A percentile compares a stretch with the other conserved stretches of the same genome.
phyloP scores from a whole-genome alignment of 2,113 vertebrate species.

The Psittacara wagleri region DNA sequence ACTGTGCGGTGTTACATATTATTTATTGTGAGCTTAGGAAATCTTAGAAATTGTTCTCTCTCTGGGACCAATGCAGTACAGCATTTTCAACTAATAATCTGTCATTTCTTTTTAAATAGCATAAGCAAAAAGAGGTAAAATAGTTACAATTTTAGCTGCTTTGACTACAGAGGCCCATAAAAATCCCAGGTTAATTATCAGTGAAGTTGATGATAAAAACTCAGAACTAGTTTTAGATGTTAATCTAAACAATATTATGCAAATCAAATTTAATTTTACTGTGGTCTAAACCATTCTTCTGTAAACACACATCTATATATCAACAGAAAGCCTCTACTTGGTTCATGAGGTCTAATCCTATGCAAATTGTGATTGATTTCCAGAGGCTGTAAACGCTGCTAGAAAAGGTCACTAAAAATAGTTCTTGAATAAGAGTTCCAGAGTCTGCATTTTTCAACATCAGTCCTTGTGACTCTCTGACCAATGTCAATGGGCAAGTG shows the following conservation, averaged over 20 bases:
- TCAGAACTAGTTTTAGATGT: background rate
- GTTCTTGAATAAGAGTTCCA: background rate
- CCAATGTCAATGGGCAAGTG: background rate
- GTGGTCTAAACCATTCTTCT: background rate
- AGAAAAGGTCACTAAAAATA: background rate
- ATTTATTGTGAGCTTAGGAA: background rate
- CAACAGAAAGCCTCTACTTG: background rate
- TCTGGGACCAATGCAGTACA: background rate
- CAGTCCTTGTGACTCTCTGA: background rate
- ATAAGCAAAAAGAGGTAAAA: background rate
- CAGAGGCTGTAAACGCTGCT: background rate
- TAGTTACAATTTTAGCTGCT: background rate
- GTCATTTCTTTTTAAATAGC: background rate
- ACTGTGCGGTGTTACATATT: background rate
- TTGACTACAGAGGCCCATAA: background rate
- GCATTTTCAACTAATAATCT: background rate
- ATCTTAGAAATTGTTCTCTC: background rate
- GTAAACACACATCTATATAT: background rate
- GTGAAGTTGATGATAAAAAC: background rate
- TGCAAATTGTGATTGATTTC: background rate
- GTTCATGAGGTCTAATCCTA: background rate
- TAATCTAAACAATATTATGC: background rate
- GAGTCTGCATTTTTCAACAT: background rate
- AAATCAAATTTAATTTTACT: background rate
- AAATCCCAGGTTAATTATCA: background rate